Evolutionary conservation across 2,888 invertebrate species (phyloP).

Genomic region (Diaperis boleti): DNA sequence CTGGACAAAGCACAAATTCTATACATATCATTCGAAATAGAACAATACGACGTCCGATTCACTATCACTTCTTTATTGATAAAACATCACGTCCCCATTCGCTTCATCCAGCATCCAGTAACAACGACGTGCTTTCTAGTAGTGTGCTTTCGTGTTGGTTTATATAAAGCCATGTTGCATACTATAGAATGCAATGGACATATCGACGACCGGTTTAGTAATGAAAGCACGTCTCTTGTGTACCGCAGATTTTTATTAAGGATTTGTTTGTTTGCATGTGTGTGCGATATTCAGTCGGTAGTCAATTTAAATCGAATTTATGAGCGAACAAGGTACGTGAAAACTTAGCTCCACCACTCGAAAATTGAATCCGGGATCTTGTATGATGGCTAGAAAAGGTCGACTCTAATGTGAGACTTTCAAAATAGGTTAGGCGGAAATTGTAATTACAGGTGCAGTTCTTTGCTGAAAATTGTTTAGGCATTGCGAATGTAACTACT

Average conservation of each 20-base stretch:
- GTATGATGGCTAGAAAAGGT: neutral
- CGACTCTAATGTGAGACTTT: neutral
- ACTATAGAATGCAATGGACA: conserved; percentile 41
- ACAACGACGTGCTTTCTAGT: conserved; percentile 46
- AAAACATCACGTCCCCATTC: conserved; percentile 17
- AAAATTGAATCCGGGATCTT: conserved; percentile 21
- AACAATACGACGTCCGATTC: conserved; percentile 2
- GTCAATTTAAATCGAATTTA: conserved; percentile 37
- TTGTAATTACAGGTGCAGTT: neutral
- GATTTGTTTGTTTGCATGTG: conserved; percentile 39
- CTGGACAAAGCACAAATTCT: neutral
- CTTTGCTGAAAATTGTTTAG: no score
- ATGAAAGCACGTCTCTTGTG: conserved; percentile 29
- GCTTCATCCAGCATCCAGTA: conserved; percentile 30
- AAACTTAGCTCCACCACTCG: conserved; percentile 6
- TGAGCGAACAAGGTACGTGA: conserved; percentile 24
- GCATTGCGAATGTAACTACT: no score
- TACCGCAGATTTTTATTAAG: conserved; percentile 41
- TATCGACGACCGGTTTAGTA: conserved; percentile 27
- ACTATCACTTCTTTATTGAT: conserved; percentile 1
- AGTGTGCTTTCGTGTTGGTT: conserved; percentile 47
- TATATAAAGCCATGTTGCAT: conserved; percentile 48
- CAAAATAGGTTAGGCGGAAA: no score
- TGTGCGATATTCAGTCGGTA: conserved; percentile 28
- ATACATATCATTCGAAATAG: neutral